These are phyloP conservation scores for Entomobrya proxima DNA, from an alignment of 2,888 invertebrate species.

Conservation along the genomic window DNA sequence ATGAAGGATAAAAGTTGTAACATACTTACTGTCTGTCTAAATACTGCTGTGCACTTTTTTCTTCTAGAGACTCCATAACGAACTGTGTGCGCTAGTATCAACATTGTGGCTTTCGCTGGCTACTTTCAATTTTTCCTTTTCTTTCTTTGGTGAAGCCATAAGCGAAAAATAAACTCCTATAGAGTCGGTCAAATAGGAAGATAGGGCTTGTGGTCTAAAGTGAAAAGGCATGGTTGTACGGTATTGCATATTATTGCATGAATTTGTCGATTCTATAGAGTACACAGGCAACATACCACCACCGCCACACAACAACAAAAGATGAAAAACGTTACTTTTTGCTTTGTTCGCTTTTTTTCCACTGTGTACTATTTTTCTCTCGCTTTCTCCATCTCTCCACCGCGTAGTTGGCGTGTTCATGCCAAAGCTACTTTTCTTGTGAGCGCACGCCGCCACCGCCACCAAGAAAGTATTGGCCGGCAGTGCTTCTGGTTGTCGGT, in stretches of 20 bases:
- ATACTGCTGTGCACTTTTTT: not conserved
- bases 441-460: not conserved
- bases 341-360: constrained; percentile 21
- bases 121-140: constrained; percentile 26
- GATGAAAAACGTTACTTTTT: constrained; percentile 40
- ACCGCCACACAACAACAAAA: constrained; percentile 36
- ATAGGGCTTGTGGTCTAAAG: not conserved
- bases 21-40: constrained; percentile 9
- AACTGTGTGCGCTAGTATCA: not conserved
- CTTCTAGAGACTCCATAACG: not conserved
- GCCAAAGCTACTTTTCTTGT: not conserved
- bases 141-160: constrained; percentile 15
- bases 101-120: constrained; percentile 28
- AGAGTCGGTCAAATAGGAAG: not conserved
- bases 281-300: constrained; percentile 24
- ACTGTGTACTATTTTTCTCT: too few species aligned
- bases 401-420: not conserved
- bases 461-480: not conserved
- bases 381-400: not conserved
- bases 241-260: constrained; percentile 44
- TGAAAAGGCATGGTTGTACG: not conserved
- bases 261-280: constrained; percentile 24
- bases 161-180: constrained; percentile 33
- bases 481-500: not conserved
- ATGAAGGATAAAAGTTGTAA: not conserved